Conservation (phyloP, 2,113 vertebrate genomes). For the Sturnira hondurensis region DNA sequence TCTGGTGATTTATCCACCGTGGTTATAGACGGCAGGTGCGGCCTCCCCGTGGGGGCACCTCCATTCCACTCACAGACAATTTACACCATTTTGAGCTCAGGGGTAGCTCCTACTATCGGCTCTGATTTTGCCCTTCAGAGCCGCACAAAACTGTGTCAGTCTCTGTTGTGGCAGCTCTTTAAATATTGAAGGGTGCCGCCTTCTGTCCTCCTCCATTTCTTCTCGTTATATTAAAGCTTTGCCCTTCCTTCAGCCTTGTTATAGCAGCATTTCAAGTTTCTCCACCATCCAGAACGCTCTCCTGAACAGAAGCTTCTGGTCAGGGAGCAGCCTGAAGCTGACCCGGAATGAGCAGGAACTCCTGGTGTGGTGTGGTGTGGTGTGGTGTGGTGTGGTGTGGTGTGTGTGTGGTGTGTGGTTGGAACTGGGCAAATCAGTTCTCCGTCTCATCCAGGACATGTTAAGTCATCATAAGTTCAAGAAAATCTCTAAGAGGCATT, state of each 20-base stretch:
- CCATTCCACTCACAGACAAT: not conserved
- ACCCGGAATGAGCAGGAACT: not conserved
- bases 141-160: not conserved
- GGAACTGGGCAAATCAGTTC: not conserved
- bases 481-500: not conserved
- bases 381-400: too few relatives aligned
- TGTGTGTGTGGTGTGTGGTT: not conserved
- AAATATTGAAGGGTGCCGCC: not conserved
- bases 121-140: not conserved
- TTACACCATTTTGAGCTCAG: not conserved
- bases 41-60: fast-evolving
- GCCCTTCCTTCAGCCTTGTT: not conserved
- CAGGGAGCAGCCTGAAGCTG: not conserved
- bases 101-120: not conserved
- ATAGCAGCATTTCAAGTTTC: not conserved
- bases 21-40: not conserved
- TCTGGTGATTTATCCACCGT: not conserved
- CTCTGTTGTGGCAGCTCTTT: not conserved
- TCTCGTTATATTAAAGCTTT: not conserved
- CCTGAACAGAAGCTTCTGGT: not conserved
- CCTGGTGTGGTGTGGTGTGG: too few relatives aligned
- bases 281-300: not conserved
- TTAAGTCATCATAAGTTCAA: not conserved
- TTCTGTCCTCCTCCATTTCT: not conserved
- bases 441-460: not conserved